These are phyloP conservation scores for Crotalus horridus DNA, from an alignment of 2,113 vertebrate species.

Conservation along the genomic window DNA sequence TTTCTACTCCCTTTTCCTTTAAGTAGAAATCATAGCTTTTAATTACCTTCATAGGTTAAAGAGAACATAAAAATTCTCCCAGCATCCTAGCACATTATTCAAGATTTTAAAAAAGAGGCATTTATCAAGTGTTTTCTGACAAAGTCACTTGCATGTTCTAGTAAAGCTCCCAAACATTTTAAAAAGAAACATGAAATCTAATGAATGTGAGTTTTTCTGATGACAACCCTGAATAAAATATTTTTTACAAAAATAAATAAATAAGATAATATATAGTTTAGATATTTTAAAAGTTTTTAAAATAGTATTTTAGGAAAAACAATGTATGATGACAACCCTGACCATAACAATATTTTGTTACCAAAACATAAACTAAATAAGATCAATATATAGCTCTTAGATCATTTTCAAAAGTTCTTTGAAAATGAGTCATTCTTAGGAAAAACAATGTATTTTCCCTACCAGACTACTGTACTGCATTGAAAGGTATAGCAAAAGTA, in stretches of 20 bases:
- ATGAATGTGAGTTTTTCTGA: not conserved
- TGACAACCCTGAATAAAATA: not conserved
- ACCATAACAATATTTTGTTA: not conserved
- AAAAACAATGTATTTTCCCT: not conserved
- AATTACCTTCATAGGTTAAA: not conserved
- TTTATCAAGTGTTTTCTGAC: not conserved
- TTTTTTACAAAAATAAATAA: not conserved
- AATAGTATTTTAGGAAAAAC: too few species aligned
- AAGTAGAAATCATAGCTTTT: not conserved
- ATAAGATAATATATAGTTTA: not conserved
- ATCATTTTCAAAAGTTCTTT: not conserved
- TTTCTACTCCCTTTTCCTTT: not conserved
- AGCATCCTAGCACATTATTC: not conserved
- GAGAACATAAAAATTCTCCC: not conserved
- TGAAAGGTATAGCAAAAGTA: not conserved
- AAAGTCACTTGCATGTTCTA: not conserved
- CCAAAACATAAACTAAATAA: not conserved
- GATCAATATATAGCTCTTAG: not conserved
- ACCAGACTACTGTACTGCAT: not conserved
- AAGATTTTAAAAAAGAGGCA: not conserved
- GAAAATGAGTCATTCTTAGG: not conserved
- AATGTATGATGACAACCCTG: not conserved
- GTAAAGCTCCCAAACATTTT: not conserved
- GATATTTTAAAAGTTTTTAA: too few species aligned
- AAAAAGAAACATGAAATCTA: not conserved